Conservation (phyloP, 2,888 invertebrate species). For the Zaprionus lineosus region DNA sequence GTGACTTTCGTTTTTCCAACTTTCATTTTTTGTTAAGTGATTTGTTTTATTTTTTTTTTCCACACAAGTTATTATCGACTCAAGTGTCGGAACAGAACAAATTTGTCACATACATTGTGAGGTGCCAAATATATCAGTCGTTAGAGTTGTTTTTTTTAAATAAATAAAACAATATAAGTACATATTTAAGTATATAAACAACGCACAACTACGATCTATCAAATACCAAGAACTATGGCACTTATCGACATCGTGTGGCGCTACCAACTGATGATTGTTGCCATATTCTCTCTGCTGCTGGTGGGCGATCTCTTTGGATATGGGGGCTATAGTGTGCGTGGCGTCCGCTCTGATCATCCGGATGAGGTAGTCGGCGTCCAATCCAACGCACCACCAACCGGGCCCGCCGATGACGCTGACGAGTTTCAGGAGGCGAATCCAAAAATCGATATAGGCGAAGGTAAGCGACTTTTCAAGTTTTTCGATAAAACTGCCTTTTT, state of each 20-base stretch:
- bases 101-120: background rate
- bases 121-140: conserved; percentile 26
- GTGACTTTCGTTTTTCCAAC: conserved; percentile 68
- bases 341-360: conserved; percentile 80
- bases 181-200: too few species aligned
- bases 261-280: conserved; percentile 82
- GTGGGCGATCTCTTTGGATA: conserved; percentile 83
- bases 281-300: conserved; percentile 80
- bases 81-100: conserved; percentile 40
- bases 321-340: conserved; percentile 79
- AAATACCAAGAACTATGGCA: conserved; percentile 40
- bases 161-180: conserved; percentile 1
- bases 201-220: background rate
- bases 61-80: conserved; percentile 50
- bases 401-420: conserved; percentile 68
- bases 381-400: conserved; percentile 55
- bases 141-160: too few species aligned
- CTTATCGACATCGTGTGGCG: conserved; percentile 82
- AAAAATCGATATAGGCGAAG: conserved; percentile 82
- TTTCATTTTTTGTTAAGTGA: conserved; percentile 58
- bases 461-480: conserved; percentile 70
- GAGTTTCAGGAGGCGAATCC: conserved; percentile 82
- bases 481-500: background rate
- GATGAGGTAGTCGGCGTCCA: conserved; percentile 68
- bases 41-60: too few species aligned